Percentiles rank a stretch among this genome's conserved stretches.
Conservation (phyloP, 2,888 invertebrate species). For the Strigamia crassipes region DNA sequence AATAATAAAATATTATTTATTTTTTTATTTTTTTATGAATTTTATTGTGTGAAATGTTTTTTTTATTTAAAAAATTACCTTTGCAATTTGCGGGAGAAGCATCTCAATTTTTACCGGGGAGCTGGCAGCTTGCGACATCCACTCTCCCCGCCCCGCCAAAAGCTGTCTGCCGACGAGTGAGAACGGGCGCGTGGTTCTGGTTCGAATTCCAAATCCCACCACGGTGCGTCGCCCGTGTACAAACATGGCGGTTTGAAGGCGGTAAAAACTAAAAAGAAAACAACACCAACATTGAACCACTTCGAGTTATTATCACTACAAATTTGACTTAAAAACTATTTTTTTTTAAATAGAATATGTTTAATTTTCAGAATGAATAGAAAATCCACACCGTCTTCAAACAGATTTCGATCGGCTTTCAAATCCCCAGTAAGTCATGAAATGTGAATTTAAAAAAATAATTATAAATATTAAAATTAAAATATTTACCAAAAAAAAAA, state of each 20-base stretch:
- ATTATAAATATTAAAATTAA: neutral
- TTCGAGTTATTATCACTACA: too few species aligned
- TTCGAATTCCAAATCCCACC: neutral
- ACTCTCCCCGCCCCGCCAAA: conserved; percentile 7
- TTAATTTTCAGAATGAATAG: neutral
- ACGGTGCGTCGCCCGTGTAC: neutral
- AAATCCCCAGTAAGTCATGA: conserved; percentile 2
- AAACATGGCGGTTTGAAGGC: conserved; percentile 7
- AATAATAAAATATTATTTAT: neutral
- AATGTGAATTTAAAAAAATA: too few species aligned
- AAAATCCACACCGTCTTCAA: neutral
- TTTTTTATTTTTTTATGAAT: neutral
- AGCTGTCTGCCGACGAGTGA: neutral
- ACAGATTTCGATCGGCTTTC: neutral
- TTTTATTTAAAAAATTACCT: neutral
- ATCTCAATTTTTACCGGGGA: neutral
- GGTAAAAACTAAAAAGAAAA: neutral
- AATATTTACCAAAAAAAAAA: neutral
- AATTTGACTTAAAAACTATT: too few species aligned
- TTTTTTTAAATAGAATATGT: too few species aligned
- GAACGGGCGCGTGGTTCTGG: neutral
- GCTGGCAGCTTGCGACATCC: conserved; percentile 3
- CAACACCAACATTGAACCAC: too few species aligned
- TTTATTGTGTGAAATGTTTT: neutral
- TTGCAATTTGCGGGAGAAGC: neutral